Percentiles rank a stretch among this genome's conserved stretches.
Conservation (phyloP, 1,140 invertebrate species). For the Tetragonula clypearis region DNA sequence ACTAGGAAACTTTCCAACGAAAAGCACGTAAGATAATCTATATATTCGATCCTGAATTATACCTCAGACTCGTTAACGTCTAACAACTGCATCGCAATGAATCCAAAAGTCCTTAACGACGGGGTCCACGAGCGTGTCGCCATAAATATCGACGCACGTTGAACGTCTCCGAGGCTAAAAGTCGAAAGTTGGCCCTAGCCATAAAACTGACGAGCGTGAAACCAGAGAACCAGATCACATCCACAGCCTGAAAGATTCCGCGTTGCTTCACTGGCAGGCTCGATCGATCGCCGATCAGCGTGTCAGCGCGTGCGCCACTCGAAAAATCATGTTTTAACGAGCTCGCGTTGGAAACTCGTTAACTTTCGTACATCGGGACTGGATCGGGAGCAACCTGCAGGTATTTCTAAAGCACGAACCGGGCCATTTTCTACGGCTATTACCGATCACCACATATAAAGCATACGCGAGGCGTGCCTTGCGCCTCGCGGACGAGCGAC, state of each 20-base stretch:
- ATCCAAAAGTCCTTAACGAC: neutral
- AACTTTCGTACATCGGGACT: slow-evolving; percentile 28
- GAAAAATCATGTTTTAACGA: slow-evolving; percentile 41
- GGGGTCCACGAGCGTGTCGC: neutral
- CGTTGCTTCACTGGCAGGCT: neutral
- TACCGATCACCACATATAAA: slow-evolving; percentile 57
- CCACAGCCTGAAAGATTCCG: neutral
- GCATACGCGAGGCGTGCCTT: slow-evolving; percentile 20
- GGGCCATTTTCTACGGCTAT: slow-evolving; percentile 45
- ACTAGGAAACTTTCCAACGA: no score
- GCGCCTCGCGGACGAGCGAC: slow-evolving; percentile 20
- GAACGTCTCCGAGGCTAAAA: neutral
- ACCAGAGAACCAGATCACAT: neutral
- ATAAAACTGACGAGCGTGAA: neutral
- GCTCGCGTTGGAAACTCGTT: slow-evolving; percentile 44
- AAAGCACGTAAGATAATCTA: no score
- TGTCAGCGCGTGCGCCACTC: neutral
- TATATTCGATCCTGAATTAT: neutral
- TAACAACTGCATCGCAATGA: neutral
- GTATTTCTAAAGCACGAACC: slow-evolving; percentile 48
- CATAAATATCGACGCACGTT: neutral
- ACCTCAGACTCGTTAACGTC: neutral
- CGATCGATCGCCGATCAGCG: neutral
- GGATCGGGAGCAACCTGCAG: slow-evolving; percentile 14
- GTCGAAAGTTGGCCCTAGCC: neutral